A percentile compares a stretch with the other conserved stretches of the same genome.
Evolutionary conservation across 2,113 vertebrate species (phyloP).

Genomic region (Anoura caudifer): DNA sequence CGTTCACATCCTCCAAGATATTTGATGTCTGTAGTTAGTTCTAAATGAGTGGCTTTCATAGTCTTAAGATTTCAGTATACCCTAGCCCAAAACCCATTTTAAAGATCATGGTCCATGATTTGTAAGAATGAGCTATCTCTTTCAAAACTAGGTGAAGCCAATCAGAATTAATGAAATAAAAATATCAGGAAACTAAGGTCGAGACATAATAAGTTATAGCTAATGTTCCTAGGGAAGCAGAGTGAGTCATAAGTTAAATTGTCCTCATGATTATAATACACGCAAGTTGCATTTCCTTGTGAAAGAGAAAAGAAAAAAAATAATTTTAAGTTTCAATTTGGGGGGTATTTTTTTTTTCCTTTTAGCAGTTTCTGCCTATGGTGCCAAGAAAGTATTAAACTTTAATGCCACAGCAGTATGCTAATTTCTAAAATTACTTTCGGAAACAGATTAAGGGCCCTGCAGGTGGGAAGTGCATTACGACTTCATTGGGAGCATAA

Average conservation of each 20-base stretch:
- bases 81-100: neutral
- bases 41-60: neutral
- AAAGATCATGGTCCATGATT: neutral
- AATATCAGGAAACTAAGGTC: neutral
- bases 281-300: neutral
- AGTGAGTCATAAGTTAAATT: neutral
- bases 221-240: neutral
- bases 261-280: neutral
- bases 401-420: conserved; percentile 41
- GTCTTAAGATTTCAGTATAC: neutral
- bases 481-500: neutral
- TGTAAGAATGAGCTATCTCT: neutral
- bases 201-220: neutral
- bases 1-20: neutral
- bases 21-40: neutral
- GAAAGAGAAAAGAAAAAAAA: neutral
- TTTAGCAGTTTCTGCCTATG: neutral
- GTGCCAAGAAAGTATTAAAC: conserved; percentile 57
- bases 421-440: conserved; percentile 66
- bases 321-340: neutral
- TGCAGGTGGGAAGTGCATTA: conserved; percentile 44
- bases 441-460: conserved; percentile 50
- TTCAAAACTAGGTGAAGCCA: neutral
- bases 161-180: neutral
- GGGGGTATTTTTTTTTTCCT: neutral